These are phyloP conservation scores for Rhagophthalmus giganteus DNA, from an alignment of 2,888 invertebrate genomes.

Conservation along the genomic window DNA sequence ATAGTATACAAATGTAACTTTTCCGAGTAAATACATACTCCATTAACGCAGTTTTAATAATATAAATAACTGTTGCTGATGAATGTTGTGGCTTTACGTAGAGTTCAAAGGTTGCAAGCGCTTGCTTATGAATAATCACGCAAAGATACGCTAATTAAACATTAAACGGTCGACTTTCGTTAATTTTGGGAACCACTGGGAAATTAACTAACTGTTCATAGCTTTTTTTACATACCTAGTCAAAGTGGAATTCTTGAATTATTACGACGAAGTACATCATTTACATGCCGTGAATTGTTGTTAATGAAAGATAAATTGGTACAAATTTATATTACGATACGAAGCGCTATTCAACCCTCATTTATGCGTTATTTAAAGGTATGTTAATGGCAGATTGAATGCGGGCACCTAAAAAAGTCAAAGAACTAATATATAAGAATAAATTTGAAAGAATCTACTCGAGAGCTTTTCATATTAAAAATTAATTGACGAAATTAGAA, in stretches of 20 bases:
- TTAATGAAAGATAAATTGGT: background rate
- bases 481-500: too few relatives aligned
- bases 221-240: background rate
- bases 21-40: too few relatives aligned
- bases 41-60: too few relatives aligned
- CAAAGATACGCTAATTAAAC: background rate
- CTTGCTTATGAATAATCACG: background rate
- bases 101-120: background rate
- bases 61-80: background rate
- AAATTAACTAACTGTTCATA: background rate
- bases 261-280: background rate
- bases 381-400: background rate
- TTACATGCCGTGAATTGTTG: background rate
- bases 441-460: background rate
- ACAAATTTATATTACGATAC: background rate
- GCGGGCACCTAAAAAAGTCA: background rate
- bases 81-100: background rate
- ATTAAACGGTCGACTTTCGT: background rate
- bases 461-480: too few relatives aligned
- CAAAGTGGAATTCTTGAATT: background rate
- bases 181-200: background rate
- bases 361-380: too few relatives aligned
- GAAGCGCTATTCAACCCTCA: background rate
- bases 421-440: background rate
- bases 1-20: too few relatives aligned